Evolutionary conservation across 2,797 vertebrate species (phyloP), one percentile per base, ranked within the genome.

Genomic region (Cynodonichthys magdalenae): DNA sequence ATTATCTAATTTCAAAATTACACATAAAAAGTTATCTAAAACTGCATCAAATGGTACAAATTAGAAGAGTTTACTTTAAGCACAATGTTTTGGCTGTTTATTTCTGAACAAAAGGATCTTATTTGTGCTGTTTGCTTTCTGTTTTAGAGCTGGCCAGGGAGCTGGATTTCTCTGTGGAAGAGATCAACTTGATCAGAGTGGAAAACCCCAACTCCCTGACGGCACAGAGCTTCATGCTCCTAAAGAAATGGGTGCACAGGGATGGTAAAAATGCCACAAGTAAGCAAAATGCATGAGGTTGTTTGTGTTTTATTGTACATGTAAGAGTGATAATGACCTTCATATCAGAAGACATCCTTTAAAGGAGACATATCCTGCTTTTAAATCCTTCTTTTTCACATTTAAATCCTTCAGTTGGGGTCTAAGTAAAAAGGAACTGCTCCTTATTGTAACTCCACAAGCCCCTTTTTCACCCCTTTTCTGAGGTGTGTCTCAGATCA

Each of bases 261-360:
- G 97, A 99, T 29, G 97, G 97, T 88, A 98, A 98, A 95, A 96
- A 97, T 85, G 97, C 98, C 87, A 99, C 98, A 96, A 99, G 98
- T 99, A 95, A 95, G 98, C 91, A 59, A 31, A 42, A 17, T 15
- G 12, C 11, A 19, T 39, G 28, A 8, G 11, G 5, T 8, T 63
- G 39, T 51, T 1, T 54, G 50, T 31, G 6, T 51, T 12, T 53
- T 34, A 19, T 10, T 7, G 6, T 52, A 6, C 19, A 24, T 51
- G 47, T 41, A 0, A 34, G 34, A 7, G 14, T 9, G 31, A 36
- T 11, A 15, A 46, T 20, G 39, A 20, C 6, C 39, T 59, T 15
- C 39, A n/a, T 17, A 45, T 3, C 3, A 41, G 34, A 14, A 31
- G 20, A 47, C 1, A 20, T 42, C 34, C 44, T 80, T 64, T 19